phyloP scores from a whole-genome alignment of 37 sponge, comb jelly and placozoan genomes.

The Chondrilla cf. caribensis region DNA sequence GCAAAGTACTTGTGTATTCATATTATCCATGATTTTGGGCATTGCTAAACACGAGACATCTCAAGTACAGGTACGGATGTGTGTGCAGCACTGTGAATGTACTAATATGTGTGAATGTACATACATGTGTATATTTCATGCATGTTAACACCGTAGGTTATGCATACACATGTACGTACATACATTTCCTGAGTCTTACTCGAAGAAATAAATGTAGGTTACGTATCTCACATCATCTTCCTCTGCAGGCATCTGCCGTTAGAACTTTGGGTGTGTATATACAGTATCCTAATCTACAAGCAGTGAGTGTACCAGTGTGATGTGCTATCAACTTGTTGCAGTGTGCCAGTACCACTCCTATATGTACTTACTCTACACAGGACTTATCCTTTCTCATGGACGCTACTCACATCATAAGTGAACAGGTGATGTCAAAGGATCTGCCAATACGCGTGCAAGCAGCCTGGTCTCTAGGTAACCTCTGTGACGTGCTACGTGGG shows the following conservation, averaged over 20 bases:
- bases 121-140: neutral
- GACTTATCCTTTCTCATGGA: constrained; percentile 5
- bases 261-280: constrained; percentile 8
- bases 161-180: neutral
- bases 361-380: neutral
- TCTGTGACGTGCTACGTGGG: neutral
- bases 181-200: neutral
- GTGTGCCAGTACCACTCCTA: too few relatives aligned
- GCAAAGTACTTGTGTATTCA: too few relatives aligned
- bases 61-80: neutral
- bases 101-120: too few relatives aligned
- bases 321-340: neutral
- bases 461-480: constrained; percentile 26
- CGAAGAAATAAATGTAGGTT: too few relatives aligned
- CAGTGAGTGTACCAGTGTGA: neutral
- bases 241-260: constrained; percentile 3
- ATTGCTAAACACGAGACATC: too few relatives aligned
- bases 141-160: neutral
- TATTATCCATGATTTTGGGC: too few relatives aligned
- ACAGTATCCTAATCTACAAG: neutral
- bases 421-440: neutral
- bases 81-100: too few relatives aligned
- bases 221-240: neutral
- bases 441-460: constrained; percentile 4
- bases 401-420: neutral